A percentile compares a stretch with the other conserved stretches of the same genome.
Evolutionary conservation across 2,888 invertebrate genomes (phyloP).

Genomic region (Petrophora chlorosata): DNA sequence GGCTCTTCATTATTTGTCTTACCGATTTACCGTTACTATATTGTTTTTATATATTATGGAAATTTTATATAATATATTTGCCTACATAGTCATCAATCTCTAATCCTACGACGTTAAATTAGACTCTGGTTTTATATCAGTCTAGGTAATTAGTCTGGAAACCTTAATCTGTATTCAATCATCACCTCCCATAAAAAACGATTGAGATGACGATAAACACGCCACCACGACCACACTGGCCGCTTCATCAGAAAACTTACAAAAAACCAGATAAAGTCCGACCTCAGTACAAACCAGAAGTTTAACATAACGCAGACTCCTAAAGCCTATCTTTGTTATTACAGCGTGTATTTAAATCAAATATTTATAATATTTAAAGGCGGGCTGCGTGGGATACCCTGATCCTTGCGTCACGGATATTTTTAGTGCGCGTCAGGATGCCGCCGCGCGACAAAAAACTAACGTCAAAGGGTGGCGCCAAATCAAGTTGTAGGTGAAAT

Average conservation of each 20-base stretch:
- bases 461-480: constrained; percentile 72
- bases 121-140: neutral
- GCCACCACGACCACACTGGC: neutral
- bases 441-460: constrained; percentile 69
- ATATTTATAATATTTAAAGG: constrained; percentile 71
- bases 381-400: constrained; percentile 64
- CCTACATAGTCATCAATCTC: no score
- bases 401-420: constrained; percentile 71
- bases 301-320: constrained; percentile 24
- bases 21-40: no score
- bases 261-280: constrained; percentile 18
- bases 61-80: no score
- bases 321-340: constrained; percentile 10
- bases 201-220: constrained; percentile 19
- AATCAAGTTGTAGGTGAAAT: constrained; percentile 52
- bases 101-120: no score
- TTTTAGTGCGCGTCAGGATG: constrained; percentile 72
- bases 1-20: no score
- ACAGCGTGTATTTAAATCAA: constrained; percentile 64
- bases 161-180: constrained; percentile 13
- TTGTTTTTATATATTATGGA: no score
- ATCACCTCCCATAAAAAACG: constrained; percentile 12
- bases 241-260: constrained; percentile 7
- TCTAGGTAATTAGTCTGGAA: neutral
- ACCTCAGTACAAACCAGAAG: constrained; percentile 12